Evolutionary conservation across 2,888 invertebrate genomes (phyloP), one percentile per base, ranked within the genome.

Genomic region (Tachina lurida): DNA sequence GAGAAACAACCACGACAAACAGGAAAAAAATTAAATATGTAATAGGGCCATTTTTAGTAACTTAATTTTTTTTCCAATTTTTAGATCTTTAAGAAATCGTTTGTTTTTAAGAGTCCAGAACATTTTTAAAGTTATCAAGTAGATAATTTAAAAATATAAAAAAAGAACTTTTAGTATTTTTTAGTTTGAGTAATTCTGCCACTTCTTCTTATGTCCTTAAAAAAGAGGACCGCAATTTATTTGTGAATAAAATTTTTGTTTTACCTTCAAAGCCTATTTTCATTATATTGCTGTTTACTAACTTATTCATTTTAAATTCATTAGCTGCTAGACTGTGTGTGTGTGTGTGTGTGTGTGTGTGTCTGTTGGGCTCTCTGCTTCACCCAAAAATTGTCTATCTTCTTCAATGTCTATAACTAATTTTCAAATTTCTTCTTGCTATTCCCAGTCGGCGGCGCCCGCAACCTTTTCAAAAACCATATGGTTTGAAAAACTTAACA

Each of bases 401-500:
- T 45, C 45, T 76, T 76, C 31, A 56, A 56, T 56, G 45, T 67
- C 19, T 54, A 7, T 5, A 67, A 74, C 43, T 78, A 78, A 71
- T 74, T 77, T 73, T 22, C 4, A 76, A 70, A 82, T 74, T 76
- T n/a, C 19, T 41, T 54, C 19, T 41, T 62, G 43, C 63, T 19
- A 9, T 22, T 10, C 56, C 67, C 43, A 41, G 0, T 45, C 12
- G 1, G 19, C 56, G 10, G 13, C 22, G 65, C 41, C 56, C 15
- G 3, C 3, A 15, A 41, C 17, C 10, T 13, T 43, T 45, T 17
- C 7, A 62, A 5, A 41, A 47, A 47, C 43, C 84, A 75, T 79
- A 70, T 82, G 78, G 68, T 70, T 71, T 47, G 13, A 4, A 58
- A 60, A 75, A 52, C 67, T 65, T 82, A 86, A 79, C 83, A 86